Conservation (phyloP, 2,113 vertebrate genomes). For the Tor tambroides region DNA sequence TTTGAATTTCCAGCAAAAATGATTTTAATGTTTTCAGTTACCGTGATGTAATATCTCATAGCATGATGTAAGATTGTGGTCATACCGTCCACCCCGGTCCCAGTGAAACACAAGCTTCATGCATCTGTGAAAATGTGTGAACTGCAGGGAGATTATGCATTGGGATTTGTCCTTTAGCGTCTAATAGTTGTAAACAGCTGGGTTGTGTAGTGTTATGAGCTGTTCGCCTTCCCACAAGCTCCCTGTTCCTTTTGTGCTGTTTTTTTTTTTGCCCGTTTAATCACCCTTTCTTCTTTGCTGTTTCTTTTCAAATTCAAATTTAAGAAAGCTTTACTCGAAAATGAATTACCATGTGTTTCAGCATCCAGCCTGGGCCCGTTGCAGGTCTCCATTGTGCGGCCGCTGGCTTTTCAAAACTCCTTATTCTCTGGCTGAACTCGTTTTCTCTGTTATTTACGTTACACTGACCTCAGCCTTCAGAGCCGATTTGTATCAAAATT, state of each 20-base stretch:
- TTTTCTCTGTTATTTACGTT: conserved; percentile 76
- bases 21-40: neutral
- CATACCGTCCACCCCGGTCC: neutral
- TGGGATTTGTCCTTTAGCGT: conserved; percentile 22
- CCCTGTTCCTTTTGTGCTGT: conserved; percentile 41
- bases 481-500: conserved; percentile 81
- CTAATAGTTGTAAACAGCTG: conserved; percentile 44
- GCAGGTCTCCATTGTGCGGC: conserved; percentile 46
- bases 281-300: conserved; percentile 51
- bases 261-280: conserved; percentile 22
- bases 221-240: conserved; percentile 35
- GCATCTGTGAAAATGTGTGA: conserved; percentile 3
- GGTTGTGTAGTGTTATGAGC: conserved; percentile 39
- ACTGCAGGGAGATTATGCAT: conserved; percentile 1
- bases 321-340: conserved; percentile 51
- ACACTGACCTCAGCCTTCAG: conserved; percentile 79
- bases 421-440: conserved; percentile 36
- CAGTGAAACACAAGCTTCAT: neutral
- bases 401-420: conserved; percentile 45
- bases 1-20: neutral
- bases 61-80: conserved; percentile 9
- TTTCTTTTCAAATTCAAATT: conserved; percentile 63
- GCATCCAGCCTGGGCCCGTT: conserved; percentile 18
- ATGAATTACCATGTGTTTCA: conserved; percentile 65
- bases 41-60: neutral